phyloP scores from a whole-genome alignment of 2,113 vertebrate species.

The Astur gentilis region DNA sequence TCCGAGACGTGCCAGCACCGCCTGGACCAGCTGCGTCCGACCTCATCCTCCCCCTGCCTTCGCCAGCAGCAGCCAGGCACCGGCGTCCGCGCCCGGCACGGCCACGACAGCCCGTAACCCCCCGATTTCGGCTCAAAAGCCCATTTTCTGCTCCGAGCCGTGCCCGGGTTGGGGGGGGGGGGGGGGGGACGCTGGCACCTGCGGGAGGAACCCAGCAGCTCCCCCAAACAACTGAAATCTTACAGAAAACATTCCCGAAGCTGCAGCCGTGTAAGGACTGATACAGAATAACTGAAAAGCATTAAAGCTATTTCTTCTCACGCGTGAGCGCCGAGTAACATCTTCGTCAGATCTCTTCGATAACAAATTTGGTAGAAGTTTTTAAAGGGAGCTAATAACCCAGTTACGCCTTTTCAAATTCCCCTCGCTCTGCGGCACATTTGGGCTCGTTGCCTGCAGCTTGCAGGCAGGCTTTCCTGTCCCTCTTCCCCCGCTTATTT shows the following conservation, averaged over 20 bases:
- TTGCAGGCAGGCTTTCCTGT: not conserved
- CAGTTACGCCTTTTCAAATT: not conserved
- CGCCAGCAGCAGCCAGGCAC: not conserved
- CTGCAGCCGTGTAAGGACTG: not conserved
- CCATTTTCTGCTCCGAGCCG: not conserved
- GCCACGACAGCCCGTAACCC: not conserved
- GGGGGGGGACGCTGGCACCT: not conserved
- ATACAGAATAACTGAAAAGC: not conserved
- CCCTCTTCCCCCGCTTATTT: too few relatives aligned
- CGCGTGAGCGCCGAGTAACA: not conserved
- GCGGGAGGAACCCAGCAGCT: not conserved
- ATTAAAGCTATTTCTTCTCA: not conserved
- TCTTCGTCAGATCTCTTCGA: not conserved
- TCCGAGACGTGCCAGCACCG: not conserved
- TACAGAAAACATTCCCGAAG: not conserved
- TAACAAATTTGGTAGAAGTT: not conserved
- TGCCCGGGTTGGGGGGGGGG: too few relatives aligned
- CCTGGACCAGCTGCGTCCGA: not conserved
- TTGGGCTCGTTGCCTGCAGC: not conserved
- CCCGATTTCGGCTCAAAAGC: rapidly evolving
- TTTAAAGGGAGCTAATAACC: not conserved
- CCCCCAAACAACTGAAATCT: not conserved
- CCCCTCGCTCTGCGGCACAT: not conserved
- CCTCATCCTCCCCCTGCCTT: not conserved
- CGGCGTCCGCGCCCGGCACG: rapidly evolving